These are phyloP conservation scores for Cirrhinus molitorella DNA, from an alignment of 2,797 vertebrate genomes.

Conservation along the genomic window DNA sequence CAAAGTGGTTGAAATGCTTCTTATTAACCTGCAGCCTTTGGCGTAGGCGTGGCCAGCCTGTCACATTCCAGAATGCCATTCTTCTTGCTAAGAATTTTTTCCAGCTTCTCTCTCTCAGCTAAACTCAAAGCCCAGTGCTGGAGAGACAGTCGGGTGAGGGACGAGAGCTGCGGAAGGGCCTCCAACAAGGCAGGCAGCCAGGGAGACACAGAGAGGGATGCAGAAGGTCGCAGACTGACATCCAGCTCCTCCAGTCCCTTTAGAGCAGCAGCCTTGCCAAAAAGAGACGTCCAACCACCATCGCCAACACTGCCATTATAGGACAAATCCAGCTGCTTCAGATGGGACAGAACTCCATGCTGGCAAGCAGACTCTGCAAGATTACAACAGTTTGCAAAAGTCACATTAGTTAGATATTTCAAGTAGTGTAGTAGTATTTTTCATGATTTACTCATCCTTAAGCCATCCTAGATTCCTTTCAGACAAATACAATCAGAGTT, in stretches of 20 bases:
- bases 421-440: background rate
- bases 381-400: slow-evolving; percentile 23
- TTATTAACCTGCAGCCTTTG: slow-evolving; percentile 32
- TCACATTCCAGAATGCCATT: slow-evolving; percentile 80
- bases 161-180: slow-evolving; percentile 75
- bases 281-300: slow-evolving; percentile 80
- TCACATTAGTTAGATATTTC: background rate
- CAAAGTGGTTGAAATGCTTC: background rate
- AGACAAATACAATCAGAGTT: no score
- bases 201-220: slow-evolving; percentile 68
- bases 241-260: slow-evolving; percentile 82
- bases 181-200: slow-evolving; percentile 83
- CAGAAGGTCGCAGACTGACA: slow-evolving; percentile 81
- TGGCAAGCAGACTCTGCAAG: slow-evolving; percentile 71
- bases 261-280: slow-evolving; percentile 71
- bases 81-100: slow-evolving; percentile 71
- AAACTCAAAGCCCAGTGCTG: slow-evolving; percentile 79
- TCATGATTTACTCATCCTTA: no score
- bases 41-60: background rate
- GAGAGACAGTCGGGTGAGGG: slow-evolving; percentile 78
- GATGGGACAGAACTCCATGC: slow-evolving; percentile 74
- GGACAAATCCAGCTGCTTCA: slow-evolving; percentile 84
- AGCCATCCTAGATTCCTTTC: no score
- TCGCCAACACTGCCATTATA: slow-evolving; percentile 82
- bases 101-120: slow-evolving; percentile 74